Conservation (phyloP, 2,113 vertebrate genomes). For the Trogon melanurus region DNA sequence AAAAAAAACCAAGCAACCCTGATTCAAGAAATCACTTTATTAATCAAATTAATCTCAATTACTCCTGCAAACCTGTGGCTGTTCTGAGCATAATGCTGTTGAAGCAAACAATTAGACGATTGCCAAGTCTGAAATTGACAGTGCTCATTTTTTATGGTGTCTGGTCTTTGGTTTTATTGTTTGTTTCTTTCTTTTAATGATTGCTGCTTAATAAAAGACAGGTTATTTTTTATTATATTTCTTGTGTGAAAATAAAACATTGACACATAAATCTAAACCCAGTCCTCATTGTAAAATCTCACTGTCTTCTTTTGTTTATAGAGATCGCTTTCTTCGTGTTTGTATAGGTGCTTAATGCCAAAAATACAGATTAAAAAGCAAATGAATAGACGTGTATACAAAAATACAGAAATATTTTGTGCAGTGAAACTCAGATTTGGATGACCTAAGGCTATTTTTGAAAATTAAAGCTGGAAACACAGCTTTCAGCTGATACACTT, state of each 20-base stretch:
- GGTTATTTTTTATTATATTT: background rate
- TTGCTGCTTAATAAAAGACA: background rate
- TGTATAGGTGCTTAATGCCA: background rate
- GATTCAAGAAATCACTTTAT: background rate
- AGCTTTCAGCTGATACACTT: background rate
- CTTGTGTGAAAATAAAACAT: background rate
- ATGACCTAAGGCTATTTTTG: background rate
- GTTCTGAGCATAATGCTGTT: background rate
- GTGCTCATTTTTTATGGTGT: background rate
- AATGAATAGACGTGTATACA: background rate
- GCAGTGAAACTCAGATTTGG: background rate
- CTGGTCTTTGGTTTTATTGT: background rate
- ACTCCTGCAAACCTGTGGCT: background rate
- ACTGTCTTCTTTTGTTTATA: background rate
- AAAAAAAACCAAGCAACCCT: background rate
- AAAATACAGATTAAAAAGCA: background rate
- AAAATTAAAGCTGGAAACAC: background rate
- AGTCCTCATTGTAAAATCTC: background rate
- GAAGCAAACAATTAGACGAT: background rate
- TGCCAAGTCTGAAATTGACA: background rate
- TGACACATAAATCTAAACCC: background rate
- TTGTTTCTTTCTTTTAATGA: background rate
- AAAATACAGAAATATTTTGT: background rate
- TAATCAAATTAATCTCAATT: slow-evolving; percentile 9
- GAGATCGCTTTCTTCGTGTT: background rate